Base-by-base conservation (phyloP, 1,140 invertebrate genomes). In the Saxidomus purpurata region DNA sequence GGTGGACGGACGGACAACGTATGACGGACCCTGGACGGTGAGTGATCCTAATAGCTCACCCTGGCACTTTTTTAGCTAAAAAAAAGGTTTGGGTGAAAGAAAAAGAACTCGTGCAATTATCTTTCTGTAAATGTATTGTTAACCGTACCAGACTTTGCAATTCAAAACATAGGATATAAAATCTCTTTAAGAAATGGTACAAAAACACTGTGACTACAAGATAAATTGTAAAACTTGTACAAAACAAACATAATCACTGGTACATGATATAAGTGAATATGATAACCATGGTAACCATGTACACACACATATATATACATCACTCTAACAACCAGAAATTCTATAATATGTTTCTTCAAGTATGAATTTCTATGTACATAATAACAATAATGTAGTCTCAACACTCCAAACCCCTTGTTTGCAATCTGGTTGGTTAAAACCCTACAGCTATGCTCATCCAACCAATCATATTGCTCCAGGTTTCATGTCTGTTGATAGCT, bases 101-200 rank as follows among this genome's bases (percentile, higher is more conserved):
- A n/a, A n/a, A n/a, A n/a, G n/a, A n/a, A n/a, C n/a, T n/a, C n/a
- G n/a, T n/a, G n/a, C n/a, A 55, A 40, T 25, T 59, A 63, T 25
- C 2, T 59, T 82, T 59, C 80, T 63, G 59, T 82, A 63, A 81
- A 63, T 82, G 80, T 82, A 82, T 82, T 82, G 67, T 63, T 43
- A 82, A 82, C 80, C 40, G 52, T 82, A 63, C 80, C 80, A 82
- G 80, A 82, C 49, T 82, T 82, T 82, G 61, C 61, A 82, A 82
- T 82, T 61, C 55, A 67, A 82, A 82, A 82, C 80, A 63, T 82
- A 82, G 36, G 3, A 63, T 63, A 82, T 63, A 82, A 82, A 63
- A 61, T 63, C 55, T 63, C 55, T 82, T 59, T 82, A 47, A 40
- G 40, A 34, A 76, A 76, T 49, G 19, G 71, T 47, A 49, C 47